Evolutionary conservation across 2,888 invertebrate species (phyloP).

Genomic region (Drosophila putrida): DNA sequence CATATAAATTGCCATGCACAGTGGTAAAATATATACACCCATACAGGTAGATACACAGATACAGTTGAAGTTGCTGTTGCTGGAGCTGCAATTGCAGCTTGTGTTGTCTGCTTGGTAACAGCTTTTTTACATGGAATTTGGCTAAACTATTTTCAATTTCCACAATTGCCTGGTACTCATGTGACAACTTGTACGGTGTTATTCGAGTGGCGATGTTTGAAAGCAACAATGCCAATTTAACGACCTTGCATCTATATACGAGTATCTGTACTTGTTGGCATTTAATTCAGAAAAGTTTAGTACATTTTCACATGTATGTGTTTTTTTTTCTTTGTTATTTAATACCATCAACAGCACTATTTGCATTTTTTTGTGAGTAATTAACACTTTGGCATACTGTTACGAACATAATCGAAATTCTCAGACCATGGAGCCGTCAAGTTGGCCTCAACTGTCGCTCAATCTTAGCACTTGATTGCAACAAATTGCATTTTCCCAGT

Average conservation of each 20-base stretch:
- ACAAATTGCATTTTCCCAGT: constrained; percentile 66
- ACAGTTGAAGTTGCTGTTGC: constrained; percentile 10
- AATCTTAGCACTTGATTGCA: constrained; percentile 57
- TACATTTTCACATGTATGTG: constrained; percentile 6
- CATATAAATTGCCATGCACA: constrained; percentile 31
- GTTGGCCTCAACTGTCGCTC: constrained; percentile 28
- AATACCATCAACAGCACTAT: constrained; percentile 5
- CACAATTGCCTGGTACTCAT: constrained; percentile 18
- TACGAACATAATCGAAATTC: constrained; percentile 36
- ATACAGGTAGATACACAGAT: background rate
- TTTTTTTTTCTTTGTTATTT: constrained; percentile 18
- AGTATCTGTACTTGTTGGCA: background rate
- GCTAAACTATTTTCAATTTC: constrained; percentile 46
- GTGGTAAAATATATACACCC: background rate
- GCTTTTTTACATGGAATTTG: constrained; percentile 16
- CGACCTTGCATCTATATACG: background rate
- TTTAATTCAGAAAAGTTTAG: background rate
- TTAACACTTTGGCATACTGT: constrained; percentile 45
- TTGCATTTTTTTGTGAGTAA: constrained; percentile 23
- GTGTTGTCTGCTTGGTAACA: constrained; percentile 9
- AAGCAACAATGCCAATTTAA: constrained; percentile 37
- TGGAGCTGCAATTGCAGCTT: constrained; percentile 9
- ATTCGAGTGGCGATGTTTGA: constrained; percentile 24
- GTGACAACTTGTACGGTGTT: constrained; percentile 39
- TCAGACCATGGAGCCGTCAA: constrained; percentile 1